A percentile compares a stretch with the other conserved stretches of the same genome.
Evolutionary conservation across 2,113 vertebrate species (phyloP).

Genomic region (Eurystomus gularis): DNA sequence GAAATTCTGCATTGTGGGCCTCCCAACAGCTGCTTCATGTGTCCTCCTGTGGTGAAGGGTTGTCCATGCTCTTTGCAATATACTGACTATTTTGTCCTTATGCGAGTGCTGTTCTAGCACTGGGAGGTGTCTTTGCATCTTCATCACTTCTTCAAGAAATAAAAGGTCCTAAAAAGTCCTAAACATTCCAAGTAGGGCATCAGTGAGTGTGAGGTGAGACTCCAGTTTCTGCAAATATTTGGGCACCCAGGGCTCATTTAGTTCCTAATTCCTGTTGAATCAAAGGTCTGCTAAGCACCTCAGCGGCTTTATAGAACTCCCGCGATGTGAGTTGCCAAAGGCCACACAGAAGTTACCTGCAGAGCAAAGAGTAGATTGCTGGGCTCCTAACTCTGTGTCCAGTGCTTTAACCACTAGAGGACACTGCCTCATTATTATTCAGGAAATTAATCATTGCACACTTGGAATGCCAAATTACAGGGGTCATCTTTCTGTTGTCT

Average conservation of each 20-base stretch:
- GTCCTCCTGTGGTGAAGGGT: neutral
- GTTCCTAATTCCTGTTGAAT: neutral
- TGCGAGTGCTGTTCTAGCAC: accelerated
- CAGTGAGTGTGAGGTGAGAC: neutral
- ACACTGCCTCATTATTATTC: neutral
- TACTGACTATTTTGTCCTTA: neutral
- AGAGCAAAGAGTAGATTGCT: neutral
- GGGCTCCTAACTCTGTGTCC: neutral
- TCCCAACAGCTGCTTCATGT: neutral
- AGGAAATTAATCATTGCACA: neutral
- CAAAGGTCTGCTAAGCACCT: neutral
- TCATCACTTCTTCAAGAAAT: neutral
- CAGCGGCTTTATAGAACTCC: neutral
- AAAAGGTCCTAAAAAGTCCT: neutral
- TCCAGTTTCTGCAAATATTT: neutral
- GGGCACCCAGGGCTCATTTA: neutral
- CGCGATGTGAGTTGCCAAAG: accelerated
- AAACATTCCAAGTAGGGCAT: neutral
- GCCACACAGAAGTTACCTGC: neutral
- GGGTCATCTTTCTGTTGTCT: neutral
- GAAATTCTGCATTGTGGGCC: neutral
- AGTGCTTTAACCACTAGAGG: neutral
- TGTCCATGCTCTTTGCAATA: neutral
- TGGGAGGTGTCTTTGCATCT: neutral
- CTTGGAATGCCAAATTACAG: neutral